Conservation (phyloP, 1,140 invertebrate species). For the Platyura marginata region DNA sequence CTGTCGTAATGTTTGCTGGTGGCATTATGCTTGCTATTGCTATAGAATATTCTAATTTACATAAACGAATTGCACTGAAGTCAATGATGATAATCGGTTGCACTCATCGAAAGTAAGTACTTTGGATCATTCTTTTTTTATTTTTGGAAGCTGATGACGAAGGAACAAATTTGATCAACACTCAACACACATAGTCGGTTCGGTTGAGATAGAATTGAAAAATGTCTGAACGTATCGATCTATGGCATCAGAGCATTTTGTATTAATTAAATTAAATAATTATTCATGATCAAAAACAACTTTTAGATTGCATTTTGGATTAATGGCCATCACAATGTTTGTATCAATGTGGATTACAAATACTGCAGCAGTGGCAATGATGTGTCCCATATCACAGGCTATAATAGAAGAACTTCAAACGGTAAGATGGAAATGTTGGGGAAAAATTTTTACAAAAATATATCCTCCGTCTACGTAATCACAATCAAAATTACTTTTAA, state of each 20-base stretch:
- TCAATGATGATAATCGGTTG: slow-evolving; percentile 35
- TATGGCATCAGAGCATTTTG: slow-evolving; percentile 1
- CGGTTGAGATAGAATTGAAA: too few relatives aligned
- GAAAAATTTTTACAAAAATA: too few relatives aligned
- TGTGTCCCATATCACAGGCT: slow-evolving; percentile 38
- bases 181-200: too few relatives aligned
- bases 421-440: too few relatives aligned
- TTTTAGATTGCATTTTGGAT: slow-evolving; percentile 26
- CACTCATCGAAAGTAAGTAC: slow-evolving; percentile 23
- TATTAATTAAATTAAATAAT: slow-evolving; percentile 3
- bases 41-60: slow-evolving; percentile 42
- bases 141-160: too few relatives aligned
- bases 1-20: slow-evolving; percentile 35
- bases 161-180: too few relatives aligned
- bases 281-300: background rate
- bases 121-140: too few relatives aligned
- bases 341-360: slow-evolving; percentile 46
- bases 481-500: background rate
- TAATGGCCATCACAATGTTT: slow-evolving; percentile 39
- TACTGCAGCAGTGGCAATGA: slow-evolving; percentile 39
- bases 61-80: slow-evolving; percentile 38
- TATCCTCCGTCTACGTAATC: background rate
- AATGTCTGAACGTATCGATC: background rate
- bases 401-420: slow-evolving; percentile 29
- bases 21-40: slow-evolving; percentile 39